Base-by-base conservation (phyloP, 2,888 invertebrate genomes). In the Drosophila emarginata region DNA sequence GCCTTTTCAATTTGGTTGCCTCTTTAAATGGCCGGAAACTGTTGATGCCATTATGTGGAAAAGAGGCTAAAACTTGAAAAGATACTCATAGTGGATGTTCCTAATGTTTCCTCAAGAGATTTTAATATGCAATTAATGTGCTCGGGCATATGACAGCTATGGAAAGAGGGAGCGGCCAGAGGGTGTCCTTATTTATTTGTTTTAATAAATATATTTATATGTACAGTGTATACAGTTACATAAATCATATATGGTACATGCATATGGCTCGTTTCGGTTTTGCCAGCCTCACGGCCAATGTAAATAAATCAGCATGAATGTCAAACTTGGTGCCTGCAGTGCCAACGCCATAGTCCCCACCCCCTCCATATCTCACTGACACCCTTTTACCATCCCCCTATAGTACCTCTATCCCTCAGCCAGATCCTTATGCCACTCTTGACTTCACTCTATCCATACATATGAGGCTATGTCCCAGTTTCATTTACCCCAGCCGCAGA, bases 41-140 rank as follows among this genome's bases (percentile, higher is more conserved):
- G 74, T 78, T 82, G 65, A 73, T 67, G 67, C 60, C 61, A 56
- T 45, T 40, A 63, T 69, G 64, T 53, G 50, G 15, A 26, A 50
- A 39, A 21, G 54, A 3, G 12, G 51, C 37, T 59, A 26, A 26
- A 53, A 50, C 26, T 45, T 57, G 6, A 61, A 32, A 32, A 66
- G 40, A 28, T 40, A 37, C 37, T 56, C 64, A 74, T 81, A 79
- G 78, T 76, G 45, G 45, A 11, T 21, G 77, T 18, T 18, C 23
- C 56, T 75, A 81, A 85, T 81, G 79, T 79, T 66, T 80, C 77
- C 82, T 80, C 77, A 64, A 72, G 76, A 67, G 74, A 54, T 72
- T 85, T 80, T 73, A 84, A 84, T 82, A 73, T 76, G 80, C 83
- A 80, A 79, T 85, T 79, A 86, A 82, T 77, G 75, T 76, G 74